Conservation (phyloP, 2,797 vertebrate species). For the Synaphobranchus kaupii region DNA sequence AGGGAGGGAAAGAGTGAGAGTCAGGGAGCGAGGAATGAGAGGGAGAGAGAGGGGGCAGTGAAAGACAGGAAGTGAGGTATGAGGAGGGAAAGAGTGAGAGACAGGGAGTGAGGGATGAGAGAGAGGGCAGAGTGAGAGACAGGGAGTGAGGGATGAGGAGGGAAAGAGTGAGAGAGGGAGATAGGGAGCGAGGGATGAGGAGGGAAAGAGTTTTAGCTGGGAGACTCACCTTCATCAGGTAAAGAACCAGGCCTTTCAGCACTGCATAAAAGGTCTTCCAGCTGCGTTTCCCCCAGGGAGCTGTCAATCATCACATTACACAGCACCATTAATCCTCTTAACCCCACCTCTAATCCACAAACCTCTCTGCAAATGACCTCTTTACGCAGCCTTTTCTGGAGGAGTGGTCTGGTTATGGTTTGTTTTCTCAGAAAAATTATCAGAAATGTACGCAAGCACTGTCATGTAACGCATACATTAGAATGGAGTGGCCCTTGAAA, state of each 20-base stretch:
- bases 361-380: neutral
- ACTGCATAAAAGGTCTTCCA: constrained; percentile 89
- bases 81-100: neutral
- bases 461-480: too few relatives aligned
- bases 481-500: too few relatives aligned
- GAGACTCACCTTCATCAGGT: constrained; percentile 82
- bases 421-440: neutral
- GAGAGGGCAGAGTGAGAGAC: neutral
- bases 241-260: constrained; percentile 86
- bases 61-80: neutral
- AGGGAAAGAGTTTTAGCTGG: too few relatives aligned
- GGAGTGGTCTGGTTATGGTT: too few relatives aligned
- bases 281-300: constrained; percentile 88
- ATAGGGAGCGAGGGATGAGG: neutral
- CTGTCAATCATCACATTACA: constrained; percentile 58
- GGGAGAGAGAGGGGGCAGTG: neutral
- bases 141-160: neutral
- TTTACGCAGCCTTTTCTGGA: neutral
- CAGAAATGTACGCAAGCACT: neutral
- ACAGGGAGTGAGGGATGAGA: constrained; percentile 57
- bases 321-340: neutral
- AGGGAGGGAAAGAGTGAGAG: neutral
- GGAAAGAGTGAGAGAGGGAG: neutral
- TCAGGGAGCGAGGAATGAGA: neutral
- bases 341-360: neutral